Conservation (phyloP, 1,140 invertebrate species). For the Magallana gigas region DNA sequence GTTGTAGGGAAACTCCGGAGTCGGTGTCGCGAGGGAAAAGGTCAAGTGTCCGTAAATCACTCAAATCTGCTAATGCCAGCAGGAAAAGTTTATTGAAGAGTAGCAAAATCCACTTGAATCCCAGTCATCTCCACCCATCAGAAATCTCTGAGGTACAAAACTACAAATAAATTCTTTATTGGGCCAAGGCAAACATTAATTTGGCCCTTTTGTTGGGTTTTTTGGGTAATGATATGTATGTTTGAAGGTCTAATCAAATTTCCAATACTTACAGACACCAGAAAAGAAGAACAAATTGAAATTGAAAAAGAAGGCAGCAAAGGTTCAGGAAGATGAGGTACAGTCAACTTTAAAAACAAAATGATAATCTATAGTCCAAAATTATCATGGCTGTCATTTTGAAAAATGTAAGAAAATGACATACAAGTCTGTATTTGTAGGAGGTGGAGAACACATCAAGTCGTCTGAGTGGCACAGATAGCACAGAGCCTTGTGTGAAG, state of each 20-base stretch:
- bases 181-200: too few relatives aligned
- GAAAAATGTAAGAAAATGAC: not conserved
- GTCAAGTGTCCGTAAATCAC: not conserved
- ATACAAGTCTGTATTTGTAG: not conserved
- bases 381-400: not conserved
- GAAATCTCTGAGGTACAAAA: not conserved
- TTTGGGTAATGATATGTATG: too few relatives aligned
- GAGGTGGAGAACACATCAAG: not conserved
- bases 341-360: not conserved
- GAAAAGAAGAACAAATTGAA: constrained; percentile 15
- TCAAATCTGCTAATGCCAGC: not conserved
- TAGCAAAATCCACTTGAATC: not conserved
- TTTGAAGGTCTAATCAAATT: too few relatives aligned
- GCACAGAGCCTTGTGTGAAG: not conserved
- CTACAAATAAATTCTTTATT: too few relatives aligned
- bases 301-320: not conserved
- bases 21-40: not conserved
- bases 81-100: constrained; percentile 28
- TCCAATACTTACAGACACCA: not conserved
- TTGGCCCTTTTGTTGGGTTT: too few relatives aligned
- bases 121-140: not conserved
- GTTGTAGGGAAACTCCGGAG: not conserved
- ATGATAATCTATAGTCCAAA: not conserved
- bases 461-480: not conserved
- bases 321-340: not conserved